Base-by-base conservation (phyloP, 2,888 invertebrate genomes). In the Lepeophtheirus nordmannii region DNA sequence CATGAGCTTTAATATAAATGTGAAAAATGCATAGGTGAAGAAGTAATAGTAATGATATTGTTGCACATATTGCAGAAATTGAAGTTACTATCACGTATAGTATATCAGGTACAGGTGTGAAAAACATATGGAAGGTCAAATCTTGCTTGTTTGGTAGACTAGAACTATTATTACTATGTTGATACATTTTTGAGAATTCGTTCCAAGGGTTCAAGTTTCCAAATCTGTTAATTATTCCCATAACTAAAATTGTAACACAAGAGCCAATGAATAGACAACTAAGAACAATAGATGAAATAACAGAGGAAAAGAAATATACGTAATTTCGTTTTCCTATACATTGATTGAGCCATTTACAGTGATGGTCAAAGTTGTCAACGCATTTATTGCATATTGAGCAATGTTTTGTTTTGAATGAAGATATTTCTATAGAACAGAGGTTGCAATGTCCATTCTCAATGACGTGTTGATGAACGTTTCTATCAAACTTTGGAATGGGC, bases 341-440 rank as follows among this genome's bases (percentile, higher is more conserved):
- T 77, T 92, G 94, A 79, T 97, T 97, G 71, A 97, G 80, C 96
- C 97, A 97, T 80, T 93, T 92, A 80, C 96, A 97, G 77, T 97
- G 96, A 76, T 96, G 96, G 76, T 97, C 96, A 77, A 97, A 97
- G 68, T 83, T 82, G 14, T 85, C 84, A 63, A 97, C 88, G 77
- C 97, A 97, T 81, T 97, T 97, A 80, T 97, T 97, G 79, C 97
- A 97, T 71, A 89, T 83, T 72, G 89, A 86, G 76, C 97, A 97
- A 76, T 97, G 97, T 76, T 97, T 97, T 12, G 90, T 90, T 69
- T 85, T 81, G 63, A 81, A 81, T 68, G 84, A 82, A 68, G 82
- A 82, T 10, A 85, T 86, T 69, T 83, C 79, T 71, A 91, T 85
- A 73, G 89, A 86, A 78, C 96, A 96, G 72, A 96, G 80, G 74